phyloP scores from a whole-genome alignment of 2,797 vertebrate genomes.

The Lacerta agilis region DNA sequence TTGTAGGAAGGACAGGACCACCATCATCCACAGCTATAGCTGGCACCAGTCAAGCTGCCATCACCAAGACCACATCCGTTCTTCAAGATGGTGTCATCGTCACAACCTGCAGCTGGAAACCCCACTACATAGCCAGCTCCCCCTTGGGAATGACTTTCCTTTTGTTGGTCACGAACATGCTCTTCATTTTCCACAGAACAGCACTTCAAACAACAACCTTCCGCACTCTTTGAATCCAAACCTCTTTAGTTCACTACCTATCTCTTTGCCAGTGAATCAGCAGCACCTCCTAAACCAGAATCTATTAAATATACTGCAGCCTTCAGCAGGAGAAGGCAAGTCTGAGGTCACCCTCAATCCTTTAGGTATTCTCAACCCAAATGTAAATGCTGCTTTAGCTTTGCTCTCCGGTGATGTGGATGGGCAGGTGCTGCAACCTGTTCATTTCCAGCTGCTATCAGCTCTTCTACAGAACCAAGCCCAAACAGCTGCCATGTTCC shows the following conservation, averaged over 20 bases:
- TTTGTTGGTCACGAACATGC: constrained; percentile 80
- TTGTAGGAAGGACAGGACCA: constrained; percentile 75
- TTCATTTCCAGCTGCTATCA: constrained; percentile 83
- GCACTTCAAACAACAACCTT: constrained; percentile 80
- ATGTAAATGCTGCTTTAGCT: constrained; percentile 81
- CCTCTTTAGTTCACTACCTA: constrained; percentile 82
- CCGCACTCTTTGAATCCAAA: constrained; percentile 83
- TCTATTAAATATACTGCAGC: constrained; percentile 84
- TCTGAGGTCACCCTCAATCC: constrained; percentile 84
- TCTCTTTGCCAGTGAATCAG: constrained; percentile 84
- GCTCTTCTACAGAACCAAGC: constrained; percentile 84
- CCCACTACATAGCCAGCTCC: constrained; percentile 80
- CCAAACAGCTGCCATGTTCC: constrained; percentile 81
- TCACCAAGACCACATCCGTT: constrained; percentile 85
- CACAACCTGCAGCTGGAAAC: constrained; percentile 81
- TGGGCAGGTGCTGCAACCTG: constrained; percentile 82
- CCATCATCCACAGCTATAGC: constrained; percentile 82
- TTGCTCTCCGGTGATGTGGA: constrained; percentile 82
- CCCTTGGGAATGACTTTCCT: constrained; percentile 79
- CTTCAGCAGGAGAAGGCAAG: constrained; percentile 85
- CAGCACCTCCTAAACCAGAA: constrained; percentile 89
- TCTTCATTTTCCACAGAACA: constrained; percentile 81
- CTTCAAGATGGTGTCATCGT: constrained; percentile 85
- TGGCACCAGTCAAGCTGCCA: constrained; percentile 82
- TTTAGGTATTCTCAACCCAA: constrained; percentile 82